phyloP scores from a whole-genome alignment of 2,888 invertebrate genomes.

The Torymus tubicola region DNA sequence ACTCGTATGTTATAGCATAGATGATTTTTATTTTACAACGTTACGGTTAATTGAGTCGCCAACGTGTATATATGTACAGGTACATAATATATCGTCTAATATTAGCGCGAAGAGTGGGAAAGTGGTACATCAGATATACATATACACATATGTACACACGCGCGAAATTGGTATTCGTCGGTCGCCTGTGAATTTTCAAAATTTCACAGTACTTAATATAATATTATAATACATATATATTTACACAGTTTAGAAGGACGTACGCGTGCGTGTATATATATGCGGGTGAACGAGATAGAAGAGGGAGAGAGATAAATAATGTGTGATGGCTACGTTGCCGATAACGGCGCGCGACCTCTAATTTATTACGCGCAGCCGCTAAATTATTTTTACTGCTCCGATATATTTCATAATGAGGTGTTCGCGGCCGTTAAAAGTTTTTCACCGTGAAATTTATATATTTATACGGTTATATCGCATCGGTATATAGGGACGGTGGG shows the following conservation, averaged over 20 bases:
- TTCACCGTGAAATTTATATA: not conserved
- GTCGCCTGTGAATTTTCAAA: slow-evolving; percentile 9
- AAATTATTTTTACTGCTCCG: slow-evolving; percentile 30
- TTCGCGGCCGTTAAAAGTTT: slow-evolving; percentile 8
- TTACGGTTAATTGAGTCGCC: slow-evolving; percentile 18
- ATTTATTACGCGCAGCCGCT: not conserved
- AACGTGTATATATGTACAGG: no score
- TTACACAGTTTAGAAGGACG: not conserved
- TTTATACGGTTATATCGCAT: no score
- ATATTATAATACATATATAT: not conserved
- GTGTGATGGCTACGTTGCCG: not conserved
- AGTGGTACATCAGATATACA: not conserved
- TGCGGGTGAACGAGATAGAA: no score
- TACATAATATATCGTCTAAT: not conserved
- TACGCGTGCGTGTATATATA: no score
- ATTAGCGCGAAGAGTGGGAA: not conserved
- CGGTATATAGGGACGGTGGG: no score
- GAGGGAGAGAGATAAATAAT: no score
- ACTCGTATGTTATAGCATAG: no score
- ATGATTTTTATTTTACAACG: not conserved
- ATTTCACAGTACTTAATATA: slow-evolving; percentile 21
- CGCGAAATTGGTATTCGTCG: no score
- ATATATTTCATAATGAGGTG: slow-evolving; percentile 35
- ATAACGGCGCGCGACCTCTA: slow-evolving; percentile 1
- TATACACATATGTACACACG: no score